Evolutionary conservation across 2,797 vertebrate genomes (phyloP), one percentile per base, ranked within the genome.

Genomic region (Podargus strigoides): DNA sequence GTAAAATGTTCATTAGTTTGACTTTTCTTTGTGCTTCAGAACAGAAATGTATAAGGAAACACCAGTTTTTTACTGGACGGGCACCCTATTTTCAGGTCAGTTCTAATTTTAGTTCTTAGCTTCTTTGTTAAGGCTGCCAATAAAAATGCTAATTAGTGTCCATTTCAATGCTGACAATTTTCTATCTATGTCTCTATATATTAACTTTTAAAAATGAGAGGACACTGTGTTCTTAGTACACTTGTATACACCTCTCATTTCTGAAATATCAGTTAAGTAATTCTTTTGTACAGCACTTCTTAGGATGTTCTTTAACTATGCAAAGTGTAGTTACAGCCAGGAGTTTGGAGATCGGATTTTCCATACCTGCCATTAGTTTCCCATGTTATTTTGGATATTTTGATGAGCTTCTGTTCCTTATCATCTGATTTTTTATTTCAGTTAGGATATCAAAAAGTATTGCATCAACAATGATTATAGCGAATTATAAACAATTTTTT

Each of bases 391-490:
- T 63, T 82, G 4, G 2, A 82, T 79, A 36, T 11, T 75, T 70
- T 12, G 30, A 0, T 28, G 64, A 16, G 1, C 1, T 53, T 72
- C 1, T 41, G 3, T 58, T 62, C 8, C 30, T 41, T 60, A 26
- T 60, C 4, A 28, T 26, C 4, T 23, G 4, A 7, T 49, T 75
- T 68, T 75, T 36, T 15, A 52, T 34, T 93, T 85, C 50, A 50
- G 3, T 5, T 34, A 15, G 0, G 12, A 5, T 32, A 63, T 22
- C 0, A 11, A 83, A 74, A 78, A 46, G 37, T 14, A 53, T 24
- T 8, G 42, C 5, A 77, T 42, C 12, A 39, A 2, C 28, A 37
- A 23, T 2, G 1, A n/a, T 9, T 63, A 44, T 21, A 77, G 14
- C 30, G 12, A 67, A 67, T 72, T 50, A n/a, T n/a, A n/a, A n/a